These are phyloP conservation scores for Progne subis DNA, from an alignment of 2,113 vertebrate genomes.

Conservation along the genomic window DNA sequence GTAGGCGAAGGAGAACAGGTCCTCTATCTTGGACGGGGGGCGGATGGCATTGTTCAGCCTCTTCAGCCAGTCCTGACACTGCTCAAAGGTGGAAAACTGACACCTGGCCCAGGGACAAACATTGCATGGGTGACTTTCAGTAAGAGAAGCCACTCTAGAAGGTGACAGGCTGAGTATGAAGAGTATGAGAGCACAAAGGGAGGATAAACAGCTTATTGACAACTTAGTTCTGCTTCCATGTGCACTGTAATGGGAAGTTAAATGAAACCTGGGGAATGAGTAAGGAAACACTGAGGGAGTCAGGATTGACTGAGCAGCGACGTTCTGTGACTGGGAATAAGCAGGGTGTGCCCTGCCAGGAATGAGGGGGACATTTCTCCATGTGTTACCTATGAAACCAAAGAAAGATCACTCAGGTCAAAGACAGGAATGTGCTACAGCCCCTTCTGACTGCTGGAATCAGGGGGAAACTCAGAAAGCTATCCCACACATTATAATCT, in stretches of 20 bases:
- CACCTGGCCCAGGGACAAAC: constrained; percentile 80
- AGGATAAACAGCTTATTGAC: neutral
- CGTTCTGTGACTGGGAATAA: neutral
- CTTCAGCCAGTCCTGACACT: constrained; percentile 97
- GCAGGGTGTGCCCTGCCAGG: neutral
- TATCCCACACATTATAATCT: neutral
- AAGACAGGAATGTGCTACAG: neutral
- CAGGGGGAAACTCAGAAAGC: neutral
- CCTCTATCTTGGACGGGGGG: constrained; percentile 90
- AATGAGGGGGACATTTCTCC: neutral
- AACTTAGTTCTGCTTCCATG: neutral
- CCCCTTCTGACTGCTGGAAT: neutral
- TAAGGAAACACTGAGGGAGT: neutral
- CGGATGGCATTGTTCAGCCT: constrained; percentile 83
- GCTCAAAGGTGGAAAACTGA: constrained; percentile 96
- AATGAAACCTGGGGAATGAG: neutral
- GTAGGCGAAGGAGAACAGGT: constrained; percentile 95
- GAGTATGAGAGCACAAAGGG: neutral
- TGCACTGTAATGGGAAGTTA: neutral
- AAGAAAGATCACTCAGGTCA: neutral
- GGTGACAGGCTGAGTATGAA: neutral
- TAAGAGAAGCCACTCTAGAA: neutral
- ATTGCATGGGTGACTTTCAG: neutral
- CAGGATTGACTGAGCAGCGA: neutral
- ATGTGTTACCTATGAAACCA: neutral